A percentile compares a stretch with the other conserved stretches of the same genome.
phyloP scores from a whole-genome alignment of 2,888 invertebrate genomes.

The Keiferia lycopersicella region DNA sequence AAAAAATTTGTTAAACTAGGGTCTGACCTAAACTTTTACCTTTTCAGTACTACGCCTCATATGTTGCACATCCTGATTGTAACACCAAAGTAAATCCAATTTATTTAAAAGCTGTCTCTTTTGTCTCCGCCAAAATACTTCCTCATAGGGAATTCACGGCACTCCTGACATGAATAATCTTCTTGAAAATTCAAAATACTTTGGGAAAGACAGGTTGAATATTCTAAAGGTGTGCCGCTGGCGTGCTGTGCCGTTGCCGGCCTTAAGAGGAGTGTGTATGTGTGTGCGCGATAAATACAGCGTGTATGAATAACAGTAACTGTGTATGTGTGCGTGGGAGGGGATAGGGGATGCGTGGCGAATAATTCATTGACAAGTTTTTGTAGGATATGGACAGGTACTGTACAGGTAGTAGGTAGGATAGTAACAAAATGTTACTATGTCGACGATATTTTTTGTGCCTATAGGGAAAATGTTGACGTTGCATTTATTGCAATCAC shows the following conservation, averaged over 20 bases:
- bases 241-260: conserved; percentile 33
- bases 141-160: conserved; percentile 8
- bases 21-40: too few relatives aligned
- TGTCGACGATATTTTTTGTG: too few relatives aligned
- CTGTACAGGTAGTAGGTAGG: neutral
- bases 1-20: too few relatives aligned
- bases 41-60: too few relatives aligned
- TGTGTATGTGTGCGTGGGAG: conserved; percentile 24
- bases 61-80: too few relatives aligned
- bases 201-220: conserved; percentile 23
- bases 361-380: conserved; percentile 5
- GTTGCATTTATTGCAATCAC: neutral
- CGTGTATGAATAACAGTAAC: conserved; percentile 27
- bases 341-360: conserved; percentile 22
- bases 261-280: conserved; percentile 40
- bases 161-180: conserved; percentile 20
- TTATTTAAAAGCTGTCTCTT: neutral
- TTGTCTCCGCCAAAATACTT: neutral
- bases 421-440: neutral
- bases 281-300: conserved; percentile 32
- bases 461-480: too few relatives aligned
- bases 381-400: neutral
- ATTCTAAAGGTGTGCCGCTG: conserved; percentile 33
- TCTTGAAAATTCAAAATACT: conserved; percentile 20
- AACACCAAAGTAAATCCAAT: neutral